phyloP scores from a whole-genome alignment of 2,888 invertebrate species.

The Drosophila austrosaltans region DNA sequence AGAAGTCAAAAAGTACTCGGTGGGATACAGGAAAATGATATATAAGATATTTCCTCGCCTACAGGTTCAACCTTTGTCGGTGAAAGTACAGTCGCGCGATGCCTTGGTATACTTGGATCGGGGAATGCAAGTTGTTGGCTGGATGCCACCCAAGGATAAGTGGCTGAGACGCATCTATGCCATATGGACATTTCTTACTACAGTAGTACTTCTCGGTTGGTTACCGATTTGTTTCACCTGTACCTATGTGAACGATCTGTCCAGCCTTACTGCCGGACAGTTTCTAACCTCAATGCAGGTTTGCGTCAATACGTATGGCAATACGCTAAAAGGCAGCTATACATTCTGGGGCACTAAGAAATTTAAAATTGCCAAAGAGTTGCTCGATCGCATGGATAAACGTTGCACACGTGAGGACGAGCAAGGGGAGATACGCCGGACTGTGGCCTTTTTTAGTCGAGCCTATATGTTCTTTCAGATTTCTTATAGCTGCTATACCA shows the following conservation, averaged over 20 bases:
- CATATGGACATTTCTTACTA: slow-evolving; percentile 32
- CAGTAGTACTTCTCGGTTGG: slow-evolving; percentile 20
- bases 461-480: slow-evolving; percentile 29
- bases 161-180: slow-evolving; percentile 14
- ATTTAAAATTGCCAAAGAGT: slow-evolving; percentile 35
- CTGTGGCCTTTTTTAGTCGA: slow-evolving; percentile 33
- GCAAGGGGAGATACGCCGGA: slow-evolving; percentile 20
- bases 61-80: slow-evolving; percentile 8
- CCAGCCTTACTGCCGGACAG: slow-evolving; percentile 52
- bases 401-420: slow-evolving; percentile 31
- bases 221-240: slow-evolving; percentile 35
- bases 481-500: slow-evolving; percentile 34
- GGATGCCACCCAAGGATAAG: slow-evolving; percentile 36
- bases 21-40: slow-evolving; percentile 23
- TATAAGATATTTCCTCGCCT: slow-evolving; percentile 20
- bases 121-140: slow-evolving; percentile 40
- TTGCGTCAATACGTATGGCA: slow-evolving; percentile 39
- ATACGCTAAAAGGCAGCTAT: slow-evolving; percentile 37
- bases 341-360: slow-evolving; percentile 34
- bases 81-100: slow-evolving; percentile 49
- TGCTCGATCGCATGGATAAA: slow-evolving; percentile 46
- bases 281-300: slow-evolving; percentile 65
- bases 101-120: slow-evolving; percentile 54
- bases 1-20: background rate
- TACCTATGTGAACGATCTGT: slow-evolving; percentile 41